Evolutionary conservation across 2,113 vertebrate species (phyloP), one percentile per base, ranked within the genome.

Genomic region (Ranitomeya variabilis): DNA sequence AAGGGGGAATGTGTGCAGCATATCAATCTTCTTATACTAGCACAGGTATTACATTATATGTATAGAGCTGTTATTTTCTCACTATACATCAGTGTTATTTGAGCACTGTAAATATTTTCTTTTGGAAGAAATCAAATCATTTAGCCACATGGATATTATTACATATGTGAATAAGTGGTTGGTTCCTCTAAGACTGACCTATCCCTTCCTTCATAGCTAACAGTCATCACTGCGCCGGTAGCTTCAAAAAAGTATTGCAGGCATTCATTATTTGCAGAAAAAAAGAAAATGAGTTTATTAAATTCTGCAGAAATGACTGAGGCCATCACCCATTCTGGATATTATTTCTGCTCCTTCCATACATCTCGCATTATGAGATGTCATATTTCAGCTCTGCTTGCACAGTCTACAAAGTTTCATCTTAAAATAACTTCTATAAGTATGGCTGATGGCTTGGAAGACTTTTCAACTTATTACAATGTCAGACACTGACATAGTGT

Each of bases 351-450:
- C 15, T 60, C 8, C 55, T 19, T 26, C 16, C 57, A 81, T 60
- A 37, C 79, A 60, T 81, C 79, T 62, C 62, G 57, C 12, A 81
- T 80, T 62, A 62, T 81, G 57, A 81, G 57, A 81, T 60, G 57
- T 37, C 57, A 62, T 62, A 62, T 81, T 80, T 81, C 23, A n/a
- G 79, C 57, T 81, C 8, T 62, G 6, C 26, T 62, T 62, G n/a
- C 16, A 26, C 0, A 23, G 4, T 54, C 11, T n/a, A n/a, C 12
- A 79, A 55, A 79, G 76, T 55, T 79, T 23, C 18, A 54, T 55
- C 52, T 55, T 79, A 19, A 55, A 54, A 55, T 79, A 79, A 55
- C 11, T 55, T 23, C 6, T 23, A 3, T 67, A 67, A 67, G 62
- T 23, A n/a, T 23, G 21, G 19, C 21, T 67, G 21, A 23, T 23